Evolutionary conservation across 2,888 invertebrate species (phyloP).

Genomic region (Andricus curvator): DNA sequence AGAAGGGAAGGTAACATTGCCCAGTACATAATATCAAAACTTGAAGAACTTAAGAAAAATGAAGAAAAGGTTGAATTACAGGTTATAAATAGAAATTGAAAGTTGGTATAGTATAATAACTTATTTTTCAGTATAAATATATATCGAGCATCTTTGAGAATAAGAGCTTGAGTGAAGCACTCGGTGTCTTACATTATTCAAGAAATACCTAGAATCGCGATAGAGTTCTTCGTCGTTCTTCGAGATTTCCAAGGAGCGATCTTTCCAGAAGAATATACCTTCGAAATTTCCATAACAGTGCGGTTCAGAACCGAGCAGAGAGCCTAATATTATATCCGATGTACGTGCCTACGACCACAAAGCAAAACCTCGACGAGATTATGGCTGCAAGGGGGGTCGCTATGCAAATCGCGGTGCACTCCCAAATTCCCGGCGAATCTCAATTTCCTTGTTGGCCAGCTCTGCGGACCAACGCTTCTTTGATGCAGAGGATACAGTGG

Average conservation of each 20-base stretch:
- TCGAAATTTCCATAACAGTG: constrained; percentile 61
- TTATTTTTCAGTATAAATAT: not conserved
- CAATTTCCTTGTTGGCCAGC: constrained; percentile 60
- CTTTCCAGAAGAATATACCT: constrained; percentile 59
- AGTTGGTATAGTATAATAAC: not conserved
- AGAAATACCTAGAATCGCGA: constrained; percentile 26
- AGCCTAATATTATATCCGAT: constrained; percentile 61
- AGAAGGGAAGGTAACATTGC: too few relatives aligned
- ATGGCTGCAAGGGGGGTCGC: constrained; percentile 45
- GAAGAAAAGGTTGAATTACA: too few relatives aligned
- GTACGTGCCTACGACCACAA: constrained; percentile 58
- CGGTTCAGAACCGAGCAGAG: constrained; percentile 42
- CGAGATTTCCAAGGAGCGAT: constrained; percentile 54
- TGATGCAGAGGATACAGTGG: constrained; percentile 49
- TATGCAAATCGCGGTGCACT: constrained; percentile 60
- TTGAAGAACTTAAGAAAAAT: too few relatives aligned
- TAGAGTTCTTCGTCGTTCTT: constrained; percentile 21
- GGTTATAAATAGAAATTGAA: too few relatives aligned
- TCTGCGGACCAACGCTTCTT: constrained; percentile 48
- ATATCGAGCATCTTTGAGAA: constrained; percentile 1
- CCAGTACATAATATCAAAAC: too few relatives aligned
- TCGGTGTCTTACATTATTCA: constrained; percentile 30
- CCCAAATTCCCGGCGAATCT: constrained; percentile 61
- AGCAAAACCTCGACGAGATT: constrained; percentile 59
- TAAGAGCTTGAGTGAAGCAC: not conserved